These are phyloP conservation scores for Mycalesis mineus DNA, from an alignment of 2,888 invertebrate species.

Conservation along the genomic window DNA sequence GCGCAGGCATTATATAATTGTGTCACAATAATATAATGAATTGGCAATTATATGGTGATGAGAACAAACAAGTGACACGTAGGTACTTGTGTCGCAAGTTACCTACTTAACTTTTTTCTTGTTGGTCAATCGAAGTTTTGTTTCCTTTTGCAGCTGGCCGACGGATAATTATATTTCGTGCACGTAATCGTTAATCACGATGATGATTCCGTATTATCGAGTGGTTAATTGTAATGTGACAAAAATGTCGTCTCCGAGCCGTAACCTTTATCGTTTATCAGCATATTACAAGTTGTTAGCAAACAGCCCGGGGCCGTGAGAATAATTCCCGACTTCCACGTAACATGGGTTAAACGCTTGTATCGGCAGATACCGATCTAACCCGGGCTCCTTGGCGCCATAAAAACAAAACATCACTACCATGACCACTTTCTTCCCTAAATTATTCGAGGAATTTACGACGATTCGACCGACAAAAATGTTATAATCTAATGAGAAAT, in stretches of 20 bases:
- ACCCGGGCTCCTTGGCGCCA: slow-evolving; percentile 75
- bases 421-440: slow-evolving; percentile 75
- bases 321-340: slow-evolving; percentile 68
- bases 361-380: slow-evolving; percentile 75
- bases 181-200: slow-evolving; percentile 1
- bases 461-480: slow-evolving; percentile 73
- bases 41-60: too few species aligned
- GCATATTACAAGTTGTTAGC: slow-evolving; percentile 69
- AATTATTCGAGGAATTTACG: slow-evolving; percentile 77
- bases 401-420: slow-evolving; percentile 76
- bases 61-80: too few species aligned
- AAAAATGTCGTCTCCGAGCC: slow-evolving; percentile 15
- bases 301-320: slow-evolving; percentile 61
- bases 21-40: too few species aligned
- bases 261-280: slow-evolving; percentile 42
- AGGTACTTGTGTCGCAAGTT: too few species aligned
- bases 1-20: too few species aligned
- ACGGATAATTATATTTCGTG: neutral
- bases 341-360: slow-evolving; percentile 77
- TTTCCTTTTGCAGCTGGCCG: neutral
- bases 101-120: too few species aligned
- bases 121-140: neutral
- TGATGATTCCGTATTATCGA: slow-evolving; percentile 4
- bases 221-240: slow-evolving; percentile 15
- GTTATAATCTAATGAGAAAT: slow-evolving; percentile 78